Evolutionary conservation across 2,797 vertebrate species (phyloP).

Genomic region (Galago senegalensis): DNA sequence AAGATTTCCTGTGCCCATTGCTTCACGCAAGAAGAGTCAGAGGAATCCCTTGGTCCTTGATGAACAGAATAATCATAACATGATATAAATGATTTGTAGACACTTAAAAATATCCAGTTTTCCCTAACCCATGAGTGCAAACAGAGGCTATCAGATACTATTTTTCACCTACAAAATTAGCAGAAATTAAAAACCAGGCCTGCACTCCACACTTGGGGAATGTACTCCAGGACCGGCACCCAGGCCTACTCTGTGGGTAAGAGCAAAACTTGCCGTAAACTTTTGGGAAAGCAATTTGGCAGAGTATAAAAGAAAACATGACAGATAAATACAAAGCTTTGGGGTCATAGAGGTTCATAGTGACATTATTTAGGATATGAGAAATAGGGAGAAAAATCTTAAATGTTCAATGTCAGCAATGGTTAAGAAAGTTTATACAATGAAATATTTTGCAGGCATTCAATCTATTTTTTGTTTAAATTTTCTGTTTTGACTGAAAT

Average conservation of each 20-base stretch:
- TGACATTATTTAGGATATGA: not conserved
- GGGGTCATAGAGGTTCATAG: not conserved
- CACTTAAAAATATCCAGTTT: not conserved
- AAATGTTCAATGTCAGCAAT: not conserved
- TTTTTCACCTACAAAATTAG: not conserved
- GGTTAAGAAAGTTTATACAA: not conserved
- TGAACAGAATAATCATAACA: not conserved
- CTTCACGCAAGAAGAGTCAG: constrained; percentile 10
- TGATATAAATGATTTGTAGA: not conserved
- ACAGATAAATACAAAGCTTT: not conserved
- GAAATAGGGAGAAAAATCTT: not conserved
- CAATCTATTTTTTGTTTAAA: not conserved
- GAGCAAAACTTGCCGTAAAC: not conserved
- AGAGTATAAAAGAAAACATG: not conserved
- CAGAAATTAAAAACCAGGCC: not conserved
- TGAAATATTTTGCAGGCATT: not conserved
- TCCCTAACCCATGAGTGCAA: not conserved
- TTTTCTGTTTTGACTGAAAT: constrained; percentile 31
- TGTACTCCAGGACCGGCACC: not conserved
- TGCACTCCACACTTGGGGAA: not conserved
- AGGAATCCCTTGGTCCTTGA: constrained; percentile 50
- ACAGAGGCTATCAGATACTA: not conserved
- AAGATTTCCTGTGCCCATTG: not conserved
- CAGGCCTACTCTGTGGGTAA: too few relatives aligned
- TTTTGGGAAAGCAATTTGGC: not conserved